These are phyloP conservation scores for Trichoplusia ni DNA, from an alignment of 1,140 invertebrate genomes.

Conservation along the genomic window DNA sequence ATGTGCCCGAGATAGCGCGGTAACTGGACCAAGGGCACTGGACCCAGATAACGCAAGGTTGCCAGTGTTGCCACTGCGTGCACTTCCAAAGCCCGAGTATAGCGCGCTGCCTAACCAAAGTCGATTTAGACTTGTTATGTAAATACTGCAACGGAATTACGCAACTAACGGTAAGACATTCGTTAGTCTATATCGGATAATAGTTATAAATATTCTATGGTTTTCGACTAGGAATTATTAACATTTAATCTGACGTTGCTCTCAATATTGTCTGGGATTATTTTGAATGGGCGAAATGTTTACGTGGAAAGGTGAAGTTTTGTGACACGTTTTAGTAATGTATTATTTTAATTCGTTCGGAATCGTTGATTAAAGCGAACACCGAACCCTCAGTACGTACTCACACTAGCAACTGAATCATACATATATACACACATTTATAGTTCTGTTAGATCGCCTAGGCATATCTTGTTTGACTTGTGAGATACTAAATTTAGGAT, in stretches of 20 bases:
- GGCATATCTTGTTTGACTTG: too few relatives aligned
- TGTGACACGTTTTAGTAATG: too few relatives aligned
- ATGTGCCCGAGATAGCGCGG: constrained; percentile 60
- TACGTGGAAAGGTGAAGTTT: constrained; percentile 2
- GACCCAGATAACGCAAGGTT: constrained; percentile 62
- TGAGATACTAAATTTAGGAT: too few relatives aligned
- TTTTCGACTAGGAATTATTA: not conserved
- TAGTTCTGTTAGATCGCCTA: too few relatives aligned
- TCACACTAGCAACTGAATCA: constrained; percentile 16
- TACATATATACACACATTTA: too few relatives aligned
- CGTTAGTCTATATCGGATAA: too few relatives aligned
- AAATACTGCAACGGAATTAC: not conserved
- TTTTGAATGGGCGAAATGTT: not conserved
- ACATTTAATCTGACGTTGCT: not conserved
- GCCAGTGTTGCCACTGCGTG: constrained; percentile 43
- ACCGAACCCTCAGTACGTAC: not conserved
- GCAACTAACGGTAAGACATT: not conserved
- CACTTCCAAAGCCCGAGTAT: constrained; percentile 10
- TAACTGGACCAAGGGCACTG: constrained; percentile 74
- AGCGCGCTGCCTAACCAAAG: not conserved
- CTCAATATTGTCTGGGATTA: too few relatives aligned
- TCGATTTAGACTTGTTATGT: not conserved
- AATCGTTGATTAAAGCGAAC: constrained; percentile 1
- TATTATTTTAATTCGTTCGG: not conserved
- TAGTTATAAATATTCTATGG: not conserved